Conservation (phyloP, 1,140 invertebrate species). For the Trichomalopsis sarcophagae region DNA sequence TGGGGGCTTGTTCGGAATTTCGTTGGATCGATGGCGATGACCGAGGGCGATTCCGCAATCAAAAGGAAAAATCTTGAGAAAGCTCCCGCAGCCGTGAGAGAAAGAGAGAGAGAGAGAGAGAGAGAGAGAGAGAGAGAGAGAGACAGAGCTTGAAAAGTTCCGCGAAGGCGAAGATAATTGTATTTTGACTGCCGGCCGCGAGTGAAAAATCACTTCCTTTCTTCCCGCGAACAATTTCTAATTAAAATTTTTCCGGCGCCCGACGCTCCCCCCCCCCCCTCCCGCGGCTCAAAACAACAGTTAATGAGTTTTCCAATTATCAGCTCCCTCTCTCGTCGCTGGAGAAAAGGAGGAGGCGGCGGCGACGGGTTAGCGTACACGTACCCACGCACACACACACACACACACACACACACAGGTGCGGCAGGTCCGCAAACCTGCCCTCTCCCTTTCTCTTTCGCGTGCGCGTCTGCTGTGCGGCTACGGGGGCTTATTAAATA, state of each 20-base stretch:
- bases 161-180: conserved; percentile 32
- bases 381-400: neutral
- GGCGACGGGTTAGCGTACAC: neutral
- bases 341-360: conserved; percentile 26
- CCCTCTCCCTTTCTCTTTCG: too few relatives aligned
- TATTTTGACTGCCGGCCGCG: conserved; percentile 27
- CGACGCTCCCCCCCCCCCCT: neutral
- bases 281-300: conserved; percentile 32
- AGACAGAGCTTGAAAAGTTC: neutral
- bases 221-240: conserved; percentile 44
- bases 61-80: neutral
- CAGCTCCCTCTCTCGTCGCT: conserved; percentile 32
- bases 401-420: neutral
- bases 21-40: neutral
- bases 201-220: conserved; percentile 52
- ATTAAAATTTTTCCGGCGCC: conserved; percentile 45
- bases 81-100: neutral
- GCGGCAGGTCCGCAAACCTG: neutral
- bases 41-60: too few relatives aligned
- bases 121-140: neutral
- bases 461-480: neutral
- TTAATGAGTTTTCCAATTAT: conserved; percentile 50
- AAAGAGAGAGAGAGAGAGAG: neutral
- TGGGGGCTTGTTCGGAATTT: neutral
- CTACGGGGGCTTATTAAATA: conserved; percentile 42